These are phyloP conservation scores for Stratiomys singularior DNA, from an alignment of 2,888 invertebrate genomes.

Conservation along the genomic window DNA sequence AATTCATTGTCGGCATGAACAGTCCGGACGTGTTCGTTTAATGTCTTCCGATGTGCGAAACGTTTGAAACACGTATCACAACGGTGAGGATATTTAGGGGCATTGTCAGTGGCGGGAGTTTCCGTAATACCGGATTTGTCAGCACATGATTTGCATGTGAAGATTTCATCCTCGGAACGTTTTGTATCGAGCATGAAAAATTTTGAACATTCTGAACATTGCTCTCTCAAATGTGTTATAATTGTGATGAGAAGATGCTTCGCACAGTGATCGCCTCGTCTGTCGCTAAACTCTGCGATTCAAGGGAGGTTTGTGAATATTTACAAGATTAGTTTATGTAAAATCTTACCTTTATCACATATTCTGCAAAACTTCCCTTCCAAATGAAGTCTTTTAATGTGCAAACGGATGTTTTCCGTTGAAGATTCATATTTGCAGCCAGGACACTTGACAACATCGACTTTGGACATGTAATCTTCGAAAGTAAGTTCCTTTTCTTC, in stretches of 20 bases:
- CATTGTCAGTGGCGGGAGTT: neutral
- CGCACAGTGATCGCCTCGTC: neutral
- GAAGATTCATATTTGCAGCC: conserved; percentile 28
- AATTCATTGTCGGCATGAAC: conserved; percentile 9
- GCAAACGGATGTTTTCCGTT: conserved; percentile 5
- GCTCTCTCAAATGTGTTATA: conserved; percentile 13
- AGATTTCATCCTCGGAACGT: conserved; percentile 17
- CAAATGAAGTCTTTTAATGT: conserved; percentile 1
- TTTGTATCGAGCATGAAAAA: conserved; percentile 21
- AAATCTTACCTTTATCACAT: conserved; percentile 22
- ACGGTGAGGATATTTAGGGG: conserved; percentile 13
- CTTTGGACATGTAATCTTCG: conserved; percentile 17
- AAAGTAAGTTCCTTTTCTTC: too few species aligned
- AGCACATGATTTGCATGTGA: neutral
- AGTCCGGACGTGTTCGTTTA: conserved; percentile 19
- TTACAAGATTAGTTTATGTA: neutral
- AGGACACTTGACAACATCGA: conserved; percentile 26
- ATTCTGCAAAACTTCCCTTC: conserved; percentile 1
- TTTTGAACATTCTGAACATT: conserved; percentile 23
- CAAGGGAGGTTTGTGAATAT: neutral
- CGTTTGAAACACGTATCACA: conserved; percentile 18
- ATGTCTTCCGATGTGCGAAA: conserved; percentile 23
- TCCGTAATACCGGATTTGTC: neutral
- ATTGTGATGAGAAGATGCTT: conserved; percentile 23
- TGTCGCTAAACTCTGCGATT: neutral